phyloP scores from a whole-genome alignment of 2,888 invertebrate species.

The Silvanus unidentatus region DNA sequence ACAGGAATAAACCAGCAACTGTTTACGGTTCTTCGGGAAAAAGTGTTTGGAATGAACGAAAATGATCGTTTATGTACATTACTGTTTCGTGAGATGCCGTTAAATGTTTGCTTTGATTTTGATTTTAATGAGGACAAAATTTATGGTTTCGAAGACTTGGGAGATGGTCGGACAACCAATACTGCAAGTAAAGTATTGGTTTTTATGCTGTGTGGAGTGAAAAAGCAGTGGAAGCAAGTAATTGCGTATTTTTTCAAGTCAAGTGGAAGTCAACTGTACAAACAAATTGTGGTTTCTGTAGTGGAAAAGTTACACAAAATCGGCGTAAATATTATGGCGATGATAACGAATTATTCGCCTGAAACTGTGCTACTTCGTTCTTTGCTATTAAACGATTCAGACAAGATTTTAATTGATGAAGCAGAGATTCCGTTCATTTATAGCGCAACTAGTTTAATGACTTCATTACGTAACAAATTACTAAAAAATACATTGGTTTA shows the following conservation, averaged over 20 bases:
- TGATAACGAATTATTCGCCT: neutral
- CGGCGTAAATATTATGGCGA: neutral
- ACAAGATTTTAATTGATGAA: neutral
- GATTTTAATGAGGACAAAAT: neutral
- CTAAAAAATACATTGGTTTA: conserved; percentile 2
- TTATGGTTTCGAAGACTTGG: neutral
- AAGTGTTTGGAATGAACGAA: neutral
- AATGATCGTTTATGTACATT: neutral
- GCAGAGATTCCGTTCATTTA: neutral
- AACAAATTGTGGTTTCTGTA: neutral
- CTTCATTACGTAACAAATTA: conserved; percentile 1
- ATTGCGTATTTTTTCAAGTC: neutral
- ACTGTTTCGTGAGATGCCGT: neutral
- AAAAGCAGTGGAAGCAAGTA: neutral
- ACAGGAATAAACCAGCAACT: neutral
- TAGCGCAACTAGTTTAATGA: conserved; percentile 3
- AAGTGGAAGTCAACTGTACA: neutral
- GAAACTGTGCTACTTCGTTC: neutral
- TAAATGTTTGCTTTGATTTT: neutral
- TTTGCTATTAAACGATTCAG: neutral
- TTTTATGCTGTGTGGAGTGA: neutral
- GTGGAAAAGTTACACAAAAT: neutral
- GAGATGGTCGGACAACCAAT: too few species aligned
- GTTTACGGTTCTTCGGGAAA: neutral
- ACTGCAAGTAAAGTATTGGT: neutral